Base-by-base conservation (phyloP, 2,888 invertebrate species). In the Microctonus brassicae region DNA sequence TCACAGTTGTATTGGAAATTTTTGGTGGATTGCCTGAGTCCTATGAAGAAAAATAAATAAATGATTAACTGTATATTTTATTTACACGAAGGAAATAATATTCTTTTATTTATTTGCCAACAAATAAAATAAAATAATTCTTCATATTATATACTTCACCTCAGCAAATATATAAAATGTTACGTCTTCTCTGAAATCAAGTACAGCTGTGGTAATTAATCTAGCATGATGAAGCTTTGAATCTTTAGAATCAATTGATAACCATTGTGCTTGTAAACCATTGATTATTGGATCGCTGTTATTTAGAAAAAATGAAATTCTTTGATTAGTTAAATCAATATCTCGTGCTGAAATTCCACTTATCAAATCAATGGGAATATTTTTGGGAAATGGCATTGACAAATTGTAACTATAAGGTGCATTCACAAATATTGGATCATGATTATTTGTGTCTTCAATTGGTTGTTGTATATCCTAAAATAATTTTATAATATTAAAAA, bases 381-480 rank as follows among this genome's bases (percentile, higher is more conserved):
- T 67, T 20, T 75, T 76, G 17, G 78, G 78, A 13, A 78, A 75
- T 9, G 82, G 81, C 78, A 81, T 82, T 10, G 80, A 76, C 5
- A 82, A 22, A 11, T 36, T 71, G 58, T 77, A 80, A 53, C 53
- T 62, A 26, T 80, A 80, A 2, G 76, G 74, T 6, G 52, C n/a
- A 10, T 75, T 11, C 24, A 72, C 55, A 58, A 77, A 76, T 42
- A 65, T 72, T 33, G 78, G 78, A 36, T 55, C 13, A 58, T 78
- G 60, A 70, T 77, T 78, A 47, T 78, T 78, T 20, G 75, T 78
- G 42, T 78, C 77, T 6, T 13, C 66, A 52, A 78, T 70, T 7
- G 53, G 67, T 58, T 71, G 72, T 60, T 24, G n/a, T 10, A 78
- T 63, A 52, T 74, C 74, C 77, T 77, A 63, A 68, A 75, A 74